Percentiles rank a stretch among this genome's conserved stretches.
phyloP scores from a whole-genome alignment of 2,888 invertebrate species.

The Tachina fera region DNA sequence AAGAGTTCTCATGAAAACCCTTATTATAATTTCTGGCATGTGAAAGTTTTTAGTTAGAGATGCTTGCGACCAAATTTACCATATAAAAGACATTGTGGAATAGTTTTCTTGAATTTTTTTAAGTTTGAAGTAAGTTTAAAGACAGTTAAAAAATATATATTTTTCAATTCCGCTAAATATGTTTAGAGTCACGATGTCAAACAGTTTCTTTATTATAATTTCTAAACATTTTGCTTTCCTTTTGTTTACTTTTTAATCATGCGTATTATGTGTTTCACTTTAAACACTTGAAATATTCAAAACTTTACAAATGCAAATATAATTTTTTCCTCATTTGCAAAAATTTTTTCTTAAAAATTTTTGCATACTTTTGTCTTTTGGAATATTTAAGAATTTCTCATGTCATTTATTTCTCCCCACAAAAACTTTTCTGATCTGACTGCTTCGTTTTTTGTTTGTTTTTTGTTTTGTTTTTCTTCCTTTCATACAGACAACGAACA shows the following conservation, averaged over 20 bases:
- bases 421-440: background rate
- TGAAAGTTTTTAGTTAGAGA: no score
- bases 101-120: no score
- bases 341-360: constrained; percentile 55
- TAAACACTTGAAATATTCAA: constrained; percentile 48
- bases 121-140: no score
- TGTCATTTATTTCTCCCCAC: constrained; percentile 58
- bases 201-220: background rate
- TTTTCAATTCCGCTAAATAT: no score
- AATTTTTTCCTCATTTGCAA: constrained; percentile 36
- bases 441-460: background rate
- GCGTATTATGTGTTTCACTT: background rate
- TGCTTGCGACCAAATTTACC: no score
- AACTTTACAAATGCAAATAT: constrained; percentile 3
- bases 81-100: no score
- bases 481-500: background rate
- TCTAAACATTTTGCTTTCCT: background rate
- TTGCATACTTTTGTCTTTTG: constrained; percentile 25
- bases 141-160: no score
- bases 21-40: no score
- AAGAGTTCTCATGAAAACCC: no score
- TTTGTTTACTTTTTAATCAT: background rate
- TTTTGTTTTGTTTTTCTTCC: background rate
- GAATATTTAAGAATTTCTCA: constrained; percentile 37
- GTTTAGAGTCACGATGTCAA: background rate